Conservation (phyloP, 92 coral and sea anemone species). For the Muricea muricata region DNA sequence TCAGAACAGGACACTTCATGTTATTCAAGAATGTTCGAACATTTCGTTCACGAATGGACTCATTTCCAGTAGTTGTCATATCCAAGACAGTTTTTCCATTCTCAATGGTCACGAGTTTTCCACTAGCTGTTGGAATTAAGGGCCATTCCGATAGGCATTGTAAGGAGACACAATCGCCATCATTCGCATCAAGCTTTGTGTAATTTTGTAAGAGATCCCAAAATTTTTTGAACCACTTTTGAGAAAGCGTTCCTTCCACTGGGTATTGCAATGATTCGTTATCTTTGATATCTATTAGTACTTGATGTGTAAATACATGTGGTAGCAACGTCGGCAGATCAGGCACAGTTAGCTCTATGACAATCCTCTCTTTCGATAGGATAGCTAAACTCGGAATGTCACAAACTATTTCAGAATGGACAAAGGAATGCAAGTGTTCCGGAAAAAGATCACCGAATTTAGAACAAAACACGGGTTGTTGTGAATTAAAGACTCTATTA, state of each 20-base stretch:
- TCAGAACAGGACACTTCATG: slow-evolving; percentile 77
- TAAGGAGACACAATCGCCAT: slow-evolving; percentile 68
- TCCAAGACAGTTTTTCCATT: slow-evolving; percentile 86
- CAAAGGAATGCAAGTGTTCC: slow-evolving; percentile 71
- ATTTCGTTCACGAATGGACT: slow-evolving; percentile 56
- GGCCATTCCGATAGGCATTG: slow-evolving; percentile 91
- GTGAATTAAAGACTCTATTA: slow-evolving; percentile 46
- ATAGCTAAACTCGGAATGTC: slow-evolving; percentile 47
- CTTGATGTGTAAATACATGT: slow-evolving; percentile 64
- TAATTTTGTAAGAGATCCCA: slow-evolving; percentile 64
- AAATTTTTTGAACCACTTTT: slow-evolving; percentile 79
- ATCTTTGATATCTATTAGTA: slow-evolving; percentile 68
- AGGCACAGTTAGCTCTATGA: slow-evolving; percentile 77
- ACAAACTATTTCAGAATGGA: slow-evolving; percentile 72
- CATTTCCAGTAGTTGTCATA: slow-evolving; percentile 59
- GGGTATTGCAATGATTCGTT: slow-evolving; percentile 36
- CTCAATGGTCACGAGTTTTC: slow-evolving; percentile 74
- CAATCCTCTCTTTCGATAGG: slow-evolving; percentile 59
- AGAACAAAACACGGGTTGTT: slow-evolving; percentile 54
- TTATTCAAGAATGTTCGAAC: slow-evolving; percentile 67
- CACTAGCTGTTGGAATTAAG: slow-evolving; percentile 78
- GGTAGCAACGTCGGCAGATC: slow-evolving; percentile 75
- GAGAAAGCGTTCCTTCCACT: slow-evolving; percentile 59
- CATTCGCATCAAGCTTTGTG: slow-evolving; percentile 74
- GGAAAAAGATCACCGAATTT: slow-evolving; percentile 77